Conservation (phyloP, 2,888 invertebrate species). For the Lumbricus terrestris region DNA sequence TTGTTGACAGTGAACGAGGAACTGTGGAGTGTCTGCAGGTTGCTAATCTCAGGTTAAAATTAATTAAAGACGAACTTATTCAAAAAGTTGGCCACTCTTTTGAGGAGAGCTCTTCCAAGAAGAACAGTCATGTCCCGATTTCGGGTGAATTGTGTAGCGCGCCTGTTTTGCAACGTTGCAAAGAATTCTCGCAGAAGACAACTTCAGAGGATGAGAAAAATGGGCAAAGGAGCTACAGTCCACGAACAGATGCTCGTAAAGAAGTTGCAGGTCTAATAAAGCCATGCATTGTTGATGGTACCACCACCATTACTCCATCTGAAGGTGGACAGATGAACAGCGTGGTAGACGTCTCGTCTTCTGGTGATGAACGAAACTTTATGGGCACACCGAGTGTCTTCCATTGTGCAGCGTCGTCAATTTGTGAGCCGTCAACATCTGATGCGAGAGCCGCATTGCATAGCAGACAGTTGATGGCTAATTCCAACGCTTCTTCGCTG, state of each 20-base stretch:
- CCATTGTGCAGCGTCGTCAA: neutral
- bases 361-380: neutral
- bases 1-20: conserved; percentile 3
- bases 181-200: neutral
- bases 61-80: neutral
- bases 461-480: neutral
- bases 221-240: neutral
- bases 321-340: neutral
- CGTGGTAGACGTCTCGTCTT: neutral
- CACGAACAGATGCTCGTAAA: neutral
- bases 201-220: neutral
- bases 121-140: neutral
- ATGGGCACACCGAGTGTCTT: neutral
- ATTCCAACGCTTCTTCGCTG: neutral
- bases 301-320: neutral
- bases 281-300: neutral
- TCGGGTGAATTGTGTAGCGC: neutral
- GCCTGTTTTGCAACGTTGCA: neutral
- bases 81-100: neutral
- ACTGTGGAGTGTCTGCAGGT: neutral
- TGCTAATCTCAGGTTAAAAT: neutral
- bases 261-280: neutral
- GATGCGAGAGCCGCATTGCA: neutral
- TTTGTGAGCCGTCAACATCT: neutral
- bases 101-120: neutral